phyloP scores from a whole-genome alignment of 2,888 invertebrate genomes.

The Dascillus cervinus region DNA sequence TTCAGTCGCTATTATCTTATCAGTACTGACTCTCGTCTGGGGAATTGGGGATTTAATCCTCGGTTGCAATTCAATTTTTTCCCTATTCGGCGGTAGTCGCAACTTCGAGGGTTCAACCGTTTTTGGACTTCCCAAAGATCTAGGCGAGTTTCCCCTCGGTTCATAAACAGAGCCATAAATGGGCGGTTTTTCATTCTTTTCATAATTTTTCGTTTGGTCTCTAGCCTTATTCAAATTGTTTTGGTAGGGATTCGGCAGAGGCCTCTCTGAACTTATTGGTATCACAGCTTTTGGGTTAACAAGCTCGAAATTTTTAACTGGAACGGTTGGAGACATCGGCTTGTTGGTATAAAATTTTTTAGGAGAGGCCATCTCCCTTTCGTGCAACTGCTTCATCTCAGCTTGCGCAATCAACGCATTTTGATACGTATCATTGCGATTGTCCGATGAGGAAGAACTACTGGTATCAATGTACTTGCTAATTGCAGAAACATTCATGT shows the following conservation, averaged over 20 bases:
- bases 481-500: slow-evolving; percentile 26
- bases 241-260: slow-evolving; percentile 38
- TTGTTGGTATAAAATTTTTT: slow-evolving; percentile 28
- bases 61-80: slow-evolving; percentile 34
- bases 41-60: slow-evolving; percentile 39
- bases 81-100: slow-evolving; percentile 35
- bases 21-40: slow-evolving; percentile 33
- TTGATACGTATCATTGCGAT: slow-evolving; percentile 26
- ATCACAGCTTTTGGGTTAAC: slow-evolving; percentile 39
- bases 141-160: slow-evolving; percentile 12
- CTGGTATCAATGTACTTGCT: slow-evolving; percentile 37
- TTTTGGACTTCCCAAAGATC: slow-evolving; percentile 21
- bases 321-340: slow-evolving; percentile 30
- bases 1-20: slow-evolving; percentile 39
- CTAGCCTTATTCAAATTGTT: slow-evolving; percentile 16
- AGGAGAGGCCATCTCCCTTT: slow-evolving; percentile 14
- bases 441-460: slow-evolving; percentile 36
- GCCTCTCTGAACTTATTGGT: slow-evolving; percentile 37
- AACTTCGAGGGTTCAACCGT: slow-evolving; percentile 36
- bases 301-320: slow-evolving; percentile 32
- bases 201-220: slow-evolving; percentile 16
- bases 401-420: slow-evolving; percentile 24
- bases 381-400: slow-evolving; percentile 15
- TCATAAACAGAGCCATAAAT: slow-evolving; percentile 36
- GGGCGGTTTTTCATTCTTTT: slow-evolving; percentile 20